Evolutionary conservation across 2,888 invertebrate species (phyloP), one percentile per base, ranked within the genome.

Genomic region (Dasypogon diadema): DNA sequence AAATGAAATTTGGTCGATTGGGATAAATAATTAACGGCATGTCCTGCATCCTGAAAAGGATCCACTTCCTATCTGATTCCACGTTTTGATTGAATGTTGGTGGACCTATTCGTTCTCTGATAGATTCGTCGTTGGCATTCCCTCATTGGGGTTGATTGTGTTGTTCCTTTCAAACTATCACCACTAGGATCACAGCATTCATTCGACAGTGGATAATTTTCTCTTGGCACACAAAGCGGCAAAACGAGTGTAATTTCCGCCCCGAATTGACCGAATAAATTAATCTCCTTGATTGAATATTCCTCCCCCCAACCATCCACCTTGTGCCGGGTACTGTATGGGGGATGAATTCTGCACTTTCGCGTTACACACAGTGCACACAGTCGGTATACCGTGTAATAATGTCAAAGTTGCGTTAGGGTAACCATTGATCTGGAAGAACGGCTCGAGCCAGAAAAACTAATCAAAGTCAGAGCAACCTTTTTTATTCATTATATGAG

Each of bases 271-370:
- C 68, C 75, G 68, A 68, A 68, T 68, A 68, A 75, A 75, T 68
- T 75, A 75, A 75, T 75, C 75, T 58, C 30, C 75, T 75, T 75
- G 75, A 75, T 75, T 75, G 75, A 68, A 68, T 75, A 70, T 65
- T 65, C 46, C 46, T 8, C 34, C 58, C 58, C n/a, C 73, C 22
- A 5, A 14, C 55, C 37, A 14, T n/a, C 73, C 65, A 4, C 55
- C 22, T 55, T 55, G 6, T 22, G 21, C 55, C 30, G 3, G 30
- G 12, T 18, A 16, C 16, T 16, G 16, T 2, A 51, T 16, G 6
- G 2, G 18, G 51, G 16, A 16, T 16, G 21, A 21, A 51, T 51
- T 18, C 6, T 58, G 58, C 58, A 63, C 4, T 51, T 18, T 42
- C 42, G 63, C 65, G 65, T 65, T 65, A 46, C 65, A 65, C 46